Conservation (phyloP, 1,140 invertebrate genomes). For the Oncopeltus fasciatus region DNA sequence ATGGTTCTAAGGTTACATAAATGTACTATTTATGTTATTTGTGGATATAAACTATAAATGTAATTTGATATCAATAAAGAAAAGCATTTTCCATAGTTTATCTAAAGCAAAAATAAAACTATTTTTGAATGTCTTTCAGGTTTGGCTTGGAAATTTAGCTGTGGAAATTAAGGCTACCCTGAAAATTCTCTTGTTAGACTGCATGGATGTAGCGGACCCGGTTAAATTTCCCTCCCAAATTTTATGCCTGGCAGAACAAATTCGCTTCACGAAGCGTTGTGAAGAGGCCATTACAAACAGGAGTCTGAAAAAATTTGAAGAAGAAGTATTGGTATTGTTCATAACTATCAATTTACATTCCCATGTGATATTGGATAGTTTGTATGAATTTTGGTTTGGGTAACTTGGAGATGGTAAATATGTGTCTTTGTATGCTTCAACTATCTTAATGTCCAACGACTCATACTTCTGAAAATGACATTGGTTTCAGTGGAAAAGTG, state of each 20-base stretch:
- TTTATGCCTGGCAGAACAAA: conserved; percentile 49
- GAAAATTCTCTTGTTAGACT: conserved; percentile 47
- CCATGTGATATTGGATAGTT: no score
- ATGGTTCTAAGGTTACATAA: no score
- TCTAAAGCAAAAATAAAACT: not conserved
- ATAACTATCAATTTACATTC: no score
- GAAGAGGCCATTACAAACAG: conserved; percentile 63
- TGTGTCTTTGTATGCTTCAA: no score
- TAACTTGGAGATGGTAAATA: no score
- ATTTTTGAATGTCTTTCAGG: conserved; percentile 31
- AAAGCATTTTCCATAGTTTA: not conserved
- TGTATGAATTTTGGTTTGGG: no score
- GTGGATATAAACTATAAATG: no score
- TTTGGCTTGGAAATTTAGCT: conserved; percentile 68
- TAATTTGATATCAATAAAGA: no score
- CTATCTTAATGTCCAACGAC: no score
- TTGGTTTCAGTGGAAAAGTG: no score
- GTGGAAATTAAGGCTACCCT: conserved; percentile 71
- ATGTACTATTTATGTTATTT: no score
- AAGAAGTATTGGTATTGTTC: conserved; percentile 22
- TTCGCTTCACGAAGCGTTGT: conserved; percentile 65
- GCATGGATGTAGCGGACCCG: conserved; percentile 55
- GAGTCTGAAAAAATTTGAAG: conserved; percentile 35
- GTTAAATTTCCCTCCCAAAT: conserved; percentile 75
- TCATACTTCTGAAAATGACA: no score